Evolutionary conservation across 1,140 invertebrate species (phyloP), one percentile per base, ranked within the genome.

Genomic region (Listronotus bonariensis): DNA sequence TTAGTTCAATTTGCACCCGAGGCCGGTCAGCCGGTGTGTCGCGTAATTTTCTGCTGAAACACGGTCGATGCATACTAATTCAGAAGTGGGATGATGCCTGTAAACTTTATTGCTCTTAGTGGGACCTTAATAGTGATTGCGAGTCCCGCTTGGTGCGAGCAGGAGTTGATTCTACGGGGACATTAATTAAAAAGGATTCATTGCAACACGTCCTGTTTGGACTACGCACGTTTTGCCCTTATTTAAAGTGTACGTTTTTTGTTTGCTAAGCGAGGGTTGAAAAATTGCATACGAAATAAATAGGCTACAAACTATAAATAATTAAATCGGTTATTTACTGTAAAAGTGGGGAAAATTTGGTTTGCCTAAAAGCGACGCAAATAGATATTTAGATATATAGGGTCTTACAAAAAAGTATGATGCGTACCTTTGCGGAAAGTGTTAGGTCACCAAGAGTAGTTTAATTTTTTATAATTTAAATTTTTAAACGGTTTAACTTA

Each of bases 91-190:
- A 67, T 53, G 62, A 70, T 57, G 59, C 45, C 65, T 70, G 64
- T 75, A 74, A 76, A 77, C 61, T 77, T 75, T 76, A 75, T 74
- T 72, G 70, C 69, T 73, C 74, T 77, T 76, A 75, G 71, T 68
- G 65, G 64, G 67, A 69, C 74, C 75, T 77, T 77, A n/a, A n/a
- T 69, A 68, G 69, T 74, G 73, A 75, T 75, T 77, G 74, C 68
- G 69, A 67, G 71, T 67, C 68, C 57, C 61, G 63, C 68, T 68
- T 61, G 59, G 67, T 65, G 46, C 43, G 41, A 54, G 48, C 31
- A 51, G 26, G 15, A 45, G 62, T 58, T 51, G 46, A 51, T 58
- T 55, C 62, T 57, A 26, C n/a, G n/a, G 31, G 54, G 41, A 41
- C 26, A 62, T n/a, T n/a, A 67, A 56, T 67, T 67, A 65, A 68